These are phyloP conservation scores for Malacosoma neustria DNA, from an alignment of 2,888 invertebrate species.

Conservation along the genomic window DNA sequence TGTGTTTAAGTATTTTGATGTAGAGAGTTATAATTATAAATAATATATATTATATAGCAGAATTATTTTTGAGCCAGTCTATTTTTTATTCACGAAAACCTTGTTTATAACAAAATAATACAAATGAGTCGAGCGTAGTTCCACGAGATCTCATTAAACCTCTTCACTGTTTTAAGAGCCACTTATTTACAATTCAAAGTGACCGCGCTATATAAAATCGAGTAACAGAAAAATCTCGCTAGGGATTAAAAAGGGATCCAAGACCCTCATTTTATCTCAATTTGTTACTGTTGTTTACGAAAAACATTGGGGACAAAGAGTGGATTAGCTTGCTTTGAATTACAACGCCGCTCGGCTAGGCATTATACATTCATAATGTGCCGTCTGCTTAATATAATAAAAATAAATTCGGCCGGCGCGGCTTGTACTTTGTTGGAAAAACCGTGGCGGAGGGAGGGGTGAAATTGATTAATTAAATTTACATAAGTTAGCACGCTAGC, in stretches of 20 bases:
- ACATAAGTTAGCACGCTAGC: constrained; percentile 63
- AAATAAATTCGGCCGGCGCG: constrained; percentile 19
- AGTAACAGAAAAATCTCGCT: constrained; percentile 31
- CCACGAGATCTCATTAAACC: constrained; percentile 20
- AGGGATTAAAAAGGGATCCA: constrained; percentile 50
- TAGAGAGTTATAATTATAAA: no score
- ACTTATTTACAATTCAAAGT: constrained; percentile 35
- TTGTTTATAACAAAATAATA: no score
- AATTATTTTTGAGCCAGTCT: no score
- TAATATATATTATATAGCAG: no score
- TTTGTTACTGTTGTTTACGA: constrained; percentile 48
- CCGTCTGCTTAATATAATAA: constrained; percentile 15
- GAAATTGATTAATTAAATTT: constrained; percentile 71
- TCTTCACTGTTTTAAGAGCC: constrained; percentile 22
- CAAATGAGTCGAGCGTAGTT: not conserved
- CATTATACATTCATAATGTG: constrained; percentile 26
- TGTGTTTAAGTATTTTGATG: no score
- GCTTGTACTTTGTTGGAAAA: constrained; percentile 23
- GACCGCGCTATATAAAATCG: constrained; percentile 32
- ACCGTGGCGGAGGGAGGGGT: constrained; percentile 38
- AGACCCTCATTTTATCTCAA: constrained; percentile 52
- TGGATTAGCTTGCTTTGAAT: constrained; percentile 37
- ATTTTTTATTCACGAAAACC: no score
- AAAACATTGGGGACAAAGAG: constrained; percentile 43
- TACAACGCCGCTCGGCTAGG: constrained; percentile 23